phyloP scores from a whole-genome alignment of 2,113 vertebrate genomes.

The Phalacrocorax carbo region DNA sequence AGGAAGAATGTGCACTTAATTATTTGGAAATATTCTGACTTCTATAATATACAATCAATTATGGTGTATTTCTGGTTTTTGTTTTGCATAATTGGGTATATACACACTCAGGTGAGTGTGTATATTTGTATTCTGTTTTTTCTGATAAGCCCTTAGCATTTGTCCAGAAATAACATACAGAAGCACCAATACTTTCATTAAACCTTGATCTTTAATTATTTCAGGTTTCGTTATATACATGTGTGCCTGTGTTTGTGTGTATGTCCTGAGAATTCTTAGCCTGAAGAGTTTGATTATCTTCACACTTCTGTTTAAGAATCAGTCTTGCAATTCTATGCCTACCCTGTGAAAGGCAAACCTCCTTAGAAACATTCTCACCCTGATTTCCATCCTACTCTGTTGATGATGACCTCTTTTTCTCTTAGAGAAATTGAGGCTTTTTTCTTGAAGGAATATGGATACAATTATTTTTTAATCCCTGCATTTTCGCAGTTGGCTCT shows the following conservation, averaged over 20 bases:
- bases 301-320: background rate
- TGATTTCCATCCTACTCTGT: background rate
- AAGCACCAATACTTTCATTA: background rate
- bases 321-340: background rate
- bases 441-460: background rate
- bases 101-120: too few relatives aligned
- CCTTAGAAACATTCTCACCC: constrained; percentile 1
- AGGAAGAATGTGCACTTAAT: background rate
- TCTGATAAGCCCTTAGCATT: background rate
- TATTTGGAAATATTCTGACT: background rate
- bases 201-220: background rate
- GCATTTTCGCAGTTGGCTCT: background rate
- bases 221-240: background rate
- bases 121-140: background rate
- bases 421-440: background rate
- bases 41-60: background rate
- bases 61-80: background rate
- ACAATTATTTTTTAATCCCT: background rate
- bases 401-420: constrained; percentile 28
- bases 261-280: background rate
- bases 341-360: background rate
- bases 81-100: background rate
- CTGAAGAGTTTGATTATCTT: background rate
- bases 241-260: background rate
- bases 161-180: background rate